Evolutionary conservation across 2,888 invertebrate genomes (phyloP).

Genomic region (Caenorhabditis sp.): DNA sequence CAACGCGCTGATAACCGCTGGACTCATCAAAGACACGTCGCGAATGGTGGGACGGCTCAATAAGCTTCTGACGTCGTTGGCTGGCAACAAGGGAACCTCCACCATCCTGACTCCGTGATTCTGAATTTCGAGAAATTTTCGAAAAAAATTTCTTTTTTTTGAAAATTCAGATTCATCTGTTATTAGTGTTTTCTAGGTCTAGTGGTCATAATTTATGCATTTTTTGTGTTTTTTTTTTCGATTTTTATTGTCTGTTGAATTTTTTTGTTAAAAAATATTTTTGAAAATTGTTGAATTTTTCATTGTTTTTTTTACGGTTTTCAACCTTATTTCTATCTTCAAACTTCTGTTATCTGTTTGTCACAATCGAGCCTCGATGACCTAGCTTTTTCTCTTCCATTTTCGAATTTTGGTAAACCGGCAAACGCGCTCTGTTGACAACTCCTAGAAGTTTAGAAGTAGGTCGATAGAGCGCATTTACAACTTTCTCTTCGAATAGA

Average conservation of each 20-base stretch:
- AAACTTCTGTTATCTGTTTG: neutral
- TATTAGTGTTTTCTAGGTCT: neutral
- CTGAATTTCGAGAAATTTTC: neutral
- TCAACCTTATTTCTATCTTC: neutral
- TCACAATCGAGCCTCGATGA: neutral
- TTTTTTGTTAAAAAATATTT: neutral
- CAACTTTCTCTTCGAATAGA: neutral
- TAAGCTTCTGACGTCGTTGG: slow-evolving; percentile 84
- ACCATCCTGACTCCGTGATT: slow-evolving; percentile 78
- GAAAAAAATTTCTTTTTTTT: neutral
- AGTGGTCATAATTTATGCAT: neutral
- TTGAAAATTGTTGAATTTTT: neutral
- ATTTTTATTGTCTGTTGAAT: slow-evolving; percentile 41
- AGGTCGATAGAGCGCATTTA: neutral
- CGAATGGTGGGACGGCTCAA: slow-evolving; percentile 92
- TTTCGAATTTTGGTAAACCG: too few relatives aligned
- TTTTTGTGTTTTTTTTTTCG: neutral
- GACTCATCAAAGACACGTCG: slow-evolving; percentile 93
- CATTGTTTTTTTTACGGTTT: slow-evolving; percentile 16
- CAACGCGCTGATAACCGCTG: slow-evolving; percentile 96
- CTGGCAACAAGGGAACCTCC: slow-evolving; percentile 68
- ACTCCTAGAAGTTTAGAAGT: too few relatives aligned
- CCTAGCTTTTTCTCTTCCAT: too few relatives aligned
- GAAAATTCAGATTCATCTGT: neutral
- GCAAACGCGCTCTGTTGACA: too few relatives aligned